A percentile compares a stretch with the other conserved stretches of the same genome.
These are phyloP conservation scores for Trichopria drosophilae DNA, from an alignment of 2,888 invertebrate genomes.

Conservation along the genomic window DNA sequence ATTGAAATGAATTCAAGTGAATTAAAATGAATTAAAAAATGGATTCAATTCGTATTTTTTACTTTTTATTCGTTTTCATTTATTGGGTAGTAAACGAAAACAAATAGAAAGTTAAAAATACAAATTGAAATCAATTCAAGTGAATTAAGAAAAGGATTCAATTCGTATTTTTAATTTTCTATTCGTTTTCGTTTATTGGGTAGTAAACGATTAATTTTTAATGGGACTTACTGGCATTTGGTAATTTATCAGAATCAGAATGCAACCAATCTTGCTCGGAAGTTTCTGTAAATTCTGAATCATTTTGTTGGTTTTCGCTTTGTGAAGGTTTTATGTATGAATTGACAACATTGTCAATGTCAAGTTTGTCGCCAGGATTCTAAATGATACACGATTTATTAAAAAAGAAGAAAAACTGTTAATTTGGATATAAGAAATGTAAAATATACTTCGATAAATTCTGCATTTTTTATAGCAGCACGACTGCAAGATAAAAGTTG, in stretches of 20 bases:
- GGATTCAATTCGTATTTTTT: too few relatives aligned
- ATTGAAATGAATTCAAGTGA: conserved; percentile 5
- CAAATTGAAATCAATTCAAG: neutral
- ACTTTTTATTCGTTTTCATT: neutral
- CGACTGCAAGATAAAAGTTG: conserved; percentile 1
- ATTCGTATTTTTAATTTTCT: too few relatives aligned
- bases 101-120: neutral
- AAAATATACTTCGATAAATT: neutral
- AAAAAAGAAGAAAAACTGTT: neutral
- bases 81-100: neutral
- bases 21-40: conserved; percentile 1
- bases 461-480: conserved; percentile 12
- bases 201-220: too few relatives aligned
- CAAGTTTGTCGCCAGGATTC: neutral
- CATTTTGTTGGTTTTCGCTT: too few relatives aligned
- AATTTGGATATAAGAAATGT: neutral
- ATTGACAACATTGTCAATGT: neutral
- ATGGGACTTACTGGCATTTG: too few relatives aligned
- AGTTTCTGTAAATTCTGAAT: too few relatives aligned
- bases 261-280: too few relatives aligned
- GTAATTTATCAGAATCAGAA: too few relatives aligned
- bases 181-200: too few relatives aligned
- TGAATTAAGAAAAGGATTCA: too few relatives aligned
- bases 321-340: too few relatives aligned
- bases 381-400: neutral